A percentile compares a stretch with the other conserved stretches of the same genome.
Conservation (phyloP, 2,797 vertebrate species). For the Sitta carolinensis region DNA sequence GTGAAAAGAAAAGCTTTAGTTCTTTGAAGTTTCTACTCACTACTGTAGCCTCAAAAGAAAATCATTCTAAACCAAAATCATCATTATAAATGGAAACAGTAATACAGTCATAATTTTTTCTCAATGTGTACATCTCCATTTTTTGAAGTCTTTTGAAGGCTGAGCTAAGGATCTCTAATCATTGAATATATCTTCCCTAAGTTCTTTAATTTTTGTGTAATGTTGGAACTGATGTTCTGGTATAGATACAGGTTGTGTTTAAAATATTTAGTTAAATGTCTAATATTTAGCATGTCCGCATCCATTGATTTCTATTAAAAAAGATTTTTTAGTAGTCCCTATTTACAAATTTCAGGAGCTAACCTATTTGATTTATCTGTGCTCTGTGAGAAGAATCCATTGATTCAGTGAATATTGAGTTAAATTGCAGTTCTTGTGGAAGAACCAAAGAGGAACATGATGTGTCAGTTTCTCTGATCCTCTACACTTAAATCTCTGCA, state of each 20-base stretch:
- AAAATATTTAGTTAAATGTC: neutral
- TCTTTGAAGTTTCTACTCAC: neutral
- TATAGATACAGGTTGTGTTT: neutral
- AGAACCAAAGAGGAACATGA: neutral
- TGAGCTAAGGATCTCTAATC: neutral
- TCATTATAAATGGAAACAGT: neutral
- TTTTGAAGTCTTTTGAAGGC: neutral
- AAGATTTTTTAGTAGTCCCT: neutral
- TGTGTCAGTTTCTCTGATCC: neutral
- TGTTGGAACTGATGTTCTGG: neutral
- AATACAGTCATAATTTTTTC: neutral
- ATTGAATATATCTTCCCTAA: neutral
- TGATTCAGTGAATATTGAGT: neutral
- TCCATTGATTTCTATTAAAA: neutral
- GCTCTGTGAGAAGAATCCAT: neutral
- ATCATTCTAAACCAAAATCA: neutral
- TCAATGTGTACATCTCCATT: neutral
- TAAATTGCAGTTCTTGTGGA: neutral
- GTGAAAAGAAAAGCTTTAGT: neutral
- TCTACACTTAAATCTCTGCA: neutral
- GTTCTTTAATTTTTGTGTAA: neutral
- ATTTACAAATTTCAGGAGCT: neutral
- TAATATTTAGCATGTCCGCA: neutral
- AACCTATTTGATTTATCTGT: neutral
- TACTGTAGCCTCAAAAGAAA: neutral